These are phyloP conservation scores for Isotomurus palustris DNA, from an alignment of 2,888 invertebrate genomes.

Conservation along the genomic window DNA sequence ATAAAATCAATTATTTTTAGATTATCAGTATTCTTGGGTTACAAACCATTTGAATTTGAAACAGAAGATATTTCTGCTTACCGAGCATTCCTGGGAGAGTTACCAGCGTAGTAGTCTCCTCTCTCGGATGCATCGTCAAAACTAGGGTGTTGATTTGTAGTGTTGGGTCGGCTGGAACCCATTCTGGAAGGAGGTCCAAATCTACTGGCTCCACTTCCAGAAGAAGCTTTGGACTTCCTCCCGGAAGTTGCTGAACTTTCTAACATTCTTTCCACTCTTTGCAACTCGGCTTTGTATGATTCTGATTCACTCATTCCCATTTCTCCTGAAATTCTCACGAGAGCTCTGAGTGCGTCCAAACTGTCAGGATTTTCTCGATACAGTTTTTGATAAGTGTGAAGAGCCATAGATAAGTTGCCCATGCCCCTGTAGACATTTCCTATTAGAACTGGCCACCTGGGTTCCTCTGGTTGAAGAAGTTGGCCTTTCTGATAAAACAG, in stretches of 20 bases:
- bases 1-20: no score
- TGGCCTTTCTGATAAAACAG: constrained; percentile 76
- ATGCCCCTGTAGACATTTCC: constrained; percentile 78
- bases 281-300: constrained; percentile 76
- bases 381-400: constrained; percentile 57
- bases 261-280: constrained; percentile 59
- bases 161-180: constrained; percentile 22
- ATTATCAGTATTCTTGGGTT: no score
- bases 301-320: constrained; percentile 85
- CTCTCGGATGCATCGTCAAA: background rate
- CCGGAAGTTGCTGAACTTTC: constrained; percentile 44
- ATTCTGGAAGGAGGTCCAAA: constrained; percentile 34
- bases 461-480: constrained; percentile 70
- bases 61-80: no score
- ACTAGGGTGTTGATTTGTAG: background rate
- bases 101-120: background rate
- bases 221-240: constrained; percentile 7
- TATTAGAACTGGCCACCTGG: constrained; percentile 78
- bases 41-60: no score
- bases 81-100: background rate
- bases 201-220: constrained; percentile 11
- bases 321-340: constrained; percentile 83
- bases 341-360: constrained; percentile 79
- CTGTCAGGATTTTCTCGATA: constrained; percentile 90
- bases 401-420: constrained; percentile 69